phyloP scores from a whole-genome alignment of 64 coral and sea anemone genomes.

The Montipora capricornis region DNA sequence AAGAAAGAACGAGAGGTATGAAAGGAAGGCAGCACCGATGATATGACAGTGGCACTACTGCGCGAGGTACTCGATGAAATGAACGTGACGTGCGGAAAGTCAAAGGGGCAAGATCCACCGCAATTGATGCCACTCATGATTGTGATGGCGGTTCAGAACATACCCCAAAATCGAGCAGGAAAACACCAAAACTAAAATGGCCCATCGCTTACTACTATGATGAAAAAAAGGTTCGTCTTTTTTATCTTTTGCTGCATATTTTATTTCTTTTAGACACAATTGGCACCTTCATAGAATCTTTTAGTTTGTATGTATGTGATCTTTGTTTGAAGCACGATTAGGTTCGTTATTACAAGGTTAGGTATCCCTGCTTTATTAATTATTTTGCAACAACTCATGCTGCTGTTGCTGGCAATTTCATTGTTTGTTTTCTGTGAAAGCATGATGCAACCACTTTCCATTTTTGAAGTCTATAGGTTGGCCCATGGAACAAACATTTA shows the following conservation, averaged over 20 bases:
- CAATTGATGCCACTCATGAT: not conserved
- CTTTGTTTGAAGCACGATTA: slow-evolving; percentile 25
- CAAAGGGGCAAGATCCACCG: slow-evolving; percentile 24
- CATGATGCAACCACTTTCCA: slow-evolving; percentile 42
- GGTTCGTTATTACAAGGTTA: not conserved
- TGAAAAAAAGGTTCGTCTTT: slow-evolving; percentile 7
- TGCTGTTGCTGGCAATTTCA: slow-evolving; percentile 26
- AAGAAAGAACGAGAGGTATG: slow-evolving; percentile 16
- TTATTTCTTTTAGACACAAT: slow-evolving; percentile 34
- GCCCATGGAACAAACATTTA: slow-evolving; percentile 54
- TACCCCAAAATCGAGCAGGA: slow-evolving; percentile 16
- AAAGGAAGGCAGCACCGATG: slow-evolving; percentile 8
- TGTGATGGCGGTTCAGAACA: slow-evolving; percentile 13
- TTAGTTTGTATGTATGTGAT: slow-evolving; percentile 28
- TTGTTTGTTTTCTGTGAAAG: slow-evolving; percentile 44
- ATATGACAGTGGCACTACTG: slow-evolving; percentile 27
- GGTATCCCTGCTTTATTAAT: not conserved
- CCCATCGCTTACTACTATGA: slow-evolving; percentile 14
- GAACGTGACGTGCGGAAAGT: slow-evolving; percentile 44
- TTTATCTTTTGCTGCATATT: slow-evolving; percentile 31
- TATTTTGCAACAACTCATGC: slow-evolving; percentile 27
- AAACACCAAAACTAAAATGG: slow-evolving; percentile 1
- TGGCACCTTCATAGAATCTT: slow-evolving; percentile 4
- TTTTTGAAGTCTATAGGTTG: slow-evolving; percentile 56
- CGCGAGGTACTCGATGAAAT: slow-evolving; percentile 34